phyloP scores from a whole-genome alignment of 2,113 vertebrate species.

The Amblyopsis rosae region DNA sequence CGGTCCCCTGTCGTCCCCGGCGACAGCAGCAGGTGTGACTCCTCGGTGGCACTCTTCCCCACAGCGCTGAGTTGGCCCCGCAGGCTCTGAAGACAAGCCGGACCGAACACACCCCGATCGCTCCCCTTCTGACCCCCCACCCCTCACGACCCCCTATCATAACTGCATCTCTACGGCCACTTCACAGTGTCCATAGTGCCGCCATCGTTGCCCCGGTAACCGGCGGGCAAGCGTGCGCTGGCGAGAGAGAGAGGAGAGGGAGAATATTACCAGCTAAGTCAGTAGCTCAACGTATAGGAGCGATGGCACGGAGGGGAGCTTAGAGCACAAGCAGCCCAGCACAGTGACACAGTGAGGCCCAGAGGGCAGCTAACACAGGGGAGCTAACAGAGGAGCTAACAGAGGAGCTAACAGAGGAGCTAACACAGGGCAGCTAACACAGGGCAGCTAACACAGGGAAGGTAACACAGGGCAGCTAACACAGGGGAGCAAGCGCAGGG shows the following conservation, averaged over 20 bases:
- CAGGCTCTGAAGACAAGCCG: slow-evolving; percentile 53
- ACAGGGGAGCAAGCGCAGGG: slow-evolving; percentile 21
- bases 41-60: slow-evolving; percentile 69
- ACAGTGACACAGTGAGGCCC: background rate
- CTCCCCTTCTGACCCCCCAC: slow-evolving; percentile 24
- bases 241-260: too few species aligned
- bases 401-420: background rate
- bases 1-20: slow-evolving; percentile 77
- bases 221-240: too few species aligned
- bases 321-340: background rate
- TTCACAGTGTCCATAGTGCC: slow-evolving; percentile 7
- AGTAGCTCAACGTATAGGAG: too few species aligned
- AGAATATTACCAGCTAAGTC: too few species aligned
- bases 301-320: background rate
- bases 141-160: slow-evolving; percentile 21
- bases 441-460: slow-evolving; percentile 1
- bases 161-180: slow-evolving; percentile 44
- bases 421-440: background rate
- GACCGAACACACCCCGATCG: slow-evolving; percentile 38
- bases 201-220: too few species aligned
- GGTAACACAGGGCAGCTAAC: background rate
- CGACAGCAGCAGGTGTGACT: slow-evolving; percentile 88
- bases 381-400: slow-evolving; percentile 10
- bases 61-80: slow-evolving; percentile 47
- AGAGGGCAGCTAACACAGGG: slow-evolving; percentile 7